A percentile compares a stretch with the other conserved stretches of the same genome.
phyloP scores from a whole-genome alignment of 2,113 vertebrate genomes.

The Camelus bactrianus region DNA sequence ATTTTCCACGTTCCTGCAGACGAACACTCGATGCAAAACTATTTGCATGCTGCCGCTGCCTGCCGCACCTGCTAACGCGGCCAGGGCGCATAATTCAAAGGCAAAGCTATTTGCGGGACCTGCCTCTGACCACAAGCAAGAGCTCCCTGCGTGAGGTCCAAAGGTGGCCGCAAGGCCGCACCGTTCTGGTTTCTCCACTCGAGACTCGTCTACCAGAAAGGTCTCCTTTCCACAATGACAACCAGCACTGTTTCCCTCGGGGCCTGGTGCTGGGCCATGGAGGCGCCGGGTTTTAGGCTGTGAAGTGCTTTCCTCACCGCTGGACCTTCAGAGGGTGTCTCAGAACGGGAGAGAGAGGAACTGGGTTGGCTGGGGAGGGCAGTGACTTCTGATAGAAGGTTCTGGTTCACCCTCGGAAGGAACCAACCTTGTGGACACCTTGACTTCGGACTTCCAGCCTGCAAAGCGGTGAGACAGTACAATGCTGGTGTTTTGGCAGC shows the following conservation, averaged over 20 bases:
- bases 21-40: constrained; percentile 63
- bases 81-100: fast-evolving
- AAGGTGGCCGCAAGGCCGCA: fast-evolving
- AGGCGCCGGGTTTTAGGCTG: background rate
- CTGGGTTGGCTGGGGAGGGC: background rate
- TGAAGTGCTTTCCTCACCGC: fast-evolving
- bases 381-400: background rate
- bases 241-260: background rate
- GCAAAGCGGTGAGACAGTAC: too few relatives aligned
- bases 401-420: background rate
- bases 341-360: background rate
- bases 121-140: background rate
- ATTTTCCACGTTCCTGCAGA: background rate
- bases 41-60: background rate
- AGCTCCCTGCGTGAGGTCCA: background rate
- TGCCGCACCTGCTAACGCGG: fast-evolving
- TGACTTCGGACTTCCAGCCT: fast-evolving
- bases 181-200: fast-evolving
- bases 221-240: fast-evolving
- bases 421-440: too few relatives aligned
- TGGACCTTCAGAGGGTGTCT: background rate
- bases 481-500: too few relatives aligned
- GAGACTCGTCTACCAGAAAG: fast-evolving
- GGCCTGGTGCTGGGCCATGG: too few relatives aligned
- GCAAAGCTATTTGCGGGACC: fast-evolving